These are phyloP conservation scores for Amphipyra berbera DNA, from an alignment of 2,888 invertebrate species.

Conservation along the genomic window DNA sequence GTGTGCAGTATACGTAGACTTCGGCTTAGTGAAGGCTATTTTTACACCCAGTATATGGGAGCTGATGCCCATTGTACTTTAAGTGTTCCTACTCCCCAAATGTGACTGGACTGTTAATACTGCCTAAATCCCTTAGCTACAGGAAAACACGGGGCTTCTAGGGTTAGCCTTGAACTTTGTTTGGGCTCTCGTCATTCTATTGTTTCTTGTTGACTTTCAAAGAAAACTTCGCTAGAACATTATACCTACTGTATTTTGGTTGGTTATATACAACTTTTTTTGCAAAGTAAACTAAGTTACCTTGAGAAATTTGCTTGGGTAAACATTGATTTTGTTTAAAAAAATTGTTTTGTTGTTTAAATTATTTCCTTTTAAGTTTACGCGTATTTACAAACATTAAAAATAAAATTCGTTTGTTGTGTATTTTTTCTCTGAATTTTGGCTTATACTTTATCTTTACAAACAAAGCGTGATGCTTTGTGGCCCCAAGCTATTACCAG, in stretches of 20 bases:
- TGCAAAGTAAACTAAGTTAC: constrained; percentile 3
- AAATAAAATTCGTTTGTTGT: neutral
- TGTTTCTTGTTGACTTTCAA: constrained; percentile 39
- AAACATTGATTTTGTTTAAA: constrained; percentile 11
- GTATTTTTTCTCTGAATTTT: too few relatives aligned
- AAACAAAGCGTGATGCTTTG: too few relatives aligned
- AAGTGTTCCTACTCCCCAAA: neutral
- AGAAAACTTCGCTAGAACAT: constrained; percentile 33
- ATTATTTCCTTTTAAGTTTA: neutral
- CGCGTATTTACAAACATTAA: constrained; percentile 14
- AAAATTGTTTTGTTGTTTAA: constrained; percentile 11
- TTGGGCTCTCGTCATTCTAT: constrained; percentile 20
- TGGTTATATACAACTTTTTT: constrained; percentile 10
- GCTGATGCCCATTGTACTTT: neutral
- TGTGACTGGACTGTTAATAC: constrained; percentile 16
- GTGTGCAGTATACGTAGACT: too few relatives aligned
- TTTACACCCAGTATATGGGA: neutral
- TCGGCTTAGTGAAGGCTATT: too few relatives aligned
- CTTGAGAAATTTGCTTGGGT: constrained; percentile 3
- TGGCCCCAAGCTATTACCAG: too few relatives aligned
- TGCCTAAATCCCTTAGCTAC: constrained; percentile 9
- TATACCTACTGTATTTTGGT: constrained; percentile 8
- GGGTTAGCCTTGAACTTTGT: constrained; percentile 47
- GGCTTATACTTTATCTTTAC: too few relatives aligned
- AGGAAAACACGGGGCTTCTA: constrained; percentile 12